Base-by-base conservation (phyloP, 1,140 invertebrate species). In the Eriosoma lanigerum region DNA sequence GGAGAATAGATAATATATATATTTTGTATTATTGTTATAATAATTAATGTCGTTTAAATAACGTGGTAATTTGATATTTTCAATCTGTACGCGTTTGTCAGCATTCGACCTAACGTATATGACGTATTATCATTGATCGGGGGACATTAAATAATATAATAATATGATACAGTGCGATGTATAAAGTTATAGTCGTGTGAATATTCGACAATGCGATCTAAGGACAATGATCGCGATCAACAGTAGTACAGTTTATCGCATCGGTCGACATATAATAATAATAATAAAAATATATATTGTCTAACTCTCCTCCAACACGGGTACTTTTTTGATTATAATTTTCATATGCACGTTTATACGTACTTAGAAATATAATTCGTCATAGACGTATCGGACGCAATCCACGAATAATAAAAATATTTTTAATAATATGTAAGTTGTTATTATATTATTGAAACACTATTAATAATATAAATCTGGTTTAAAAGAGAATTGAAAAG, bases 401-500 rank as follows among this genome's bases (percentile, higher is more conserved):
- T 38, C 3, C 32, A 38, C 32, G 32, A 38, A 38, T 38, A 38
- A 38, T 38, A 38, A 38, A 3, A 38, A 38, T 38, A 38, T 4
- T 38, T 38, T 38, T 38, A 38, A 38, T 38, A 38, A 38, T 38
- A 38, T 38, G 32, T 4, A 38, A 38, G 3, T 26, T 32, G n/a
- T n/a, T n/a, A 38, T 62, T 64, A 38, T 64, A 32, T 21, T 66
- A 66, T 66, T 44, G 19, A 66, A 66, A 66, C 62, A 44, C 62
- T 38, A 15, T 10, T 29, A n/a, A 62, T 32, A 21, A 32, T 66
- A 44, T 38, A 19, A 66, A 66, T 66, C 64, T 66, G 44, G 38
- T 66, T 44, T 66, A 66, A 66, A 44, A 38, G 32, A 10, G 32
- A 66, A 66, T 66, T 32, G 62, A 66, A 66, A 66, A 66, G 64